Base-by-base conservation (phyloP, 2,888 invertebrate species). In the Cheilosia soror region DNA sequence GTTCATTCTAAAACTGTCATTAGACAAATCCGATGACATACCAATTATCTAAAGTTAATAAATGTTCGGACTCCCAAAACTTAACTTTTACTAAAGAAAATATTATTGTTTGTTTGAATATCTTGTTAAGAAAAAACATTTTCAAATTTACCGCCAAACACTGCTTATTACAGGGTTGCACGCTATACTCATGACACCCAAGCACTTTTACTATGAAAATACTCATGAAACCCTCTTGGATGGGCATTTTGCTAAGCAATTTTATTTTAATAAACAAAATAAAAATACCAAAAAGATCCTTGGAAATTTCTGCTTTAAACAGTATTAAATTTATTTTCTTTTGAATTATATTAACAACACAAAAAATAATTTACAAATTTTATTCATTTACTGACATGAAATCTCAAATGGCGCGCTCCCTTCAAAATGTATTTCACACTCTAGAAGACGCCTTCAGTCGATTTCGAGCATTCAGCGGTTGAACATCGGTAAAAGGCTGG, bases 351-450 rank as follows among this genome's bases (percentile, higher is more conserved):
- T 49, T 72, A 87, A 81, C 9, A 1, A 25, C 13, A 58, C 31
- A 72, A 90, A 88, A 86, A 85, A 55, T 75, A 20, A 83, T 88
- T 87, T 89, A 77, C 37, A 90, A 87, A 72, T 88, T 85, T 83
- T 84, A 88, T 80, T 88, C 88, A 85, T 88, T 87, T 82, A 87
- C 86, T 80, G 83, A 62, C 53, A 86, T 85, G 88, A 87, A 88
- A 78, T 80, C 79, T 89, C 88, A 88, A 93, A 93, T 93, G 88
- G 93, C 94, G 94, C 94, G 95, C 94, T 94, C 94, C 95, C 94
- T 94, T 95, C 94, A 93, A 93, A 95, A 94, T 95, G 94, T 94
- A 94, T 94, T 94, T 93, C 94, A 94, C 94, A 93, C 93, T 93
- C 92, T 92, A 93, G 92, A 92, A 93, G 93, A 93, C 93, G 93